Evolutionary conservation across 92 coral and sea anemone genomes (phyloP).

Genomic region (Zoanthus sociatus): DNA sequence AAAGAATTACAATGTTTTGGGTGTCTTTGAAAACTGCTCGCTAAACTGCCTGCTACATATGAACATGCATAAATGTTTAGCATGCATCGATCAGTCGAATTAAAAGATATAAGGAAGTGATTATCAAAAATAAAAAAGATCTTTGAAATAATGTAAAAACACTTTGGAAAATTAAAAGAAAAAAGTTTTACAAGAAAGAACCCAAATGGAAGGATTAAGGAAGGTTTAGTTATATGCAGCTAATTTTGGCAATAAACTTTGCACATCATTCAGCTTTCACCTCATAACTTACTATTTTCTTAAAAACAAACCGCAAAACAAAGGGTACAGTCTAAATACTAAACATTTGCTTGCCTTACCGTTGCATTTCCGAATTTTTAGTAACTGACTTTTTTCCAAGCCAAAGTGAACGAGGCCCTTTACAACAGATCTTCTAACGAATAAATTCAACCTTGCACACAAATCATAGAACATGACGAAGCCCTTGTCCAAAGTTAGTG

Average conservation of each 20-base stretch:
- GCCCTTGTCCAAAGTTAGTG: background rate
- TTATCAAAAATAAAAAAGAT: background rate
- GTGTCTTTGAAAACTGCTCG: background rate
- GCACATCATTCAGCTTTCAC: background rate
- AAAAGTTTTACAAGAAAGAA: background rate
- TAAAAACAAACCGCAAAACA: background rate
- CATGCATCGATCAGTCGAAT: background rate
- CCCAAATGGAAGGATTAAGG: background rate
- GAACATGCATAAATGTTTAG: background rate
- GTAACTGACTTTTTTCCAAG: slow-evolving; percentile 33
- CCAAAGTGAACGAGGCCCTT: slow-evolving; percentile 19
- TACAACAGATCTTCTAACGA: slow-evolving; percentile 14
- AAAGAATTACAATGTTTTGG: background rate
- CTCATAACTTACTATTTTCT: background rate
- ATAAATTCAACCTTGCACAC: background rate
- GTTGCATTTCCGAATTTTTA: slow-evolving; percentile 29
- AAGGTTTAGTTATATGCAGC: background rate
- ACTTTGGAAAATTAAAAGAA: background rate
- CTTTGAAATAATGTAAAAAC: background rate
- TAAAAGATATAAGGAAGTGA: background rate
- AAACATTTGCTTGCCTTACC: slow-evolving; percentile 16
- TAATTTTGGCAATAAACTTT: background rate
- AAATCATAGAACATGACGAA: slow-evolving; percentile 15
- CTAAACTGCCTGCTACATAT: too few relatives aligned
- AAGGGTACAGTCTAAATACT: background rate